phyloP scores from a whole-genome alignment of 1,140 invertebrate genomes.

The Eupeodes corollae region DNA sequence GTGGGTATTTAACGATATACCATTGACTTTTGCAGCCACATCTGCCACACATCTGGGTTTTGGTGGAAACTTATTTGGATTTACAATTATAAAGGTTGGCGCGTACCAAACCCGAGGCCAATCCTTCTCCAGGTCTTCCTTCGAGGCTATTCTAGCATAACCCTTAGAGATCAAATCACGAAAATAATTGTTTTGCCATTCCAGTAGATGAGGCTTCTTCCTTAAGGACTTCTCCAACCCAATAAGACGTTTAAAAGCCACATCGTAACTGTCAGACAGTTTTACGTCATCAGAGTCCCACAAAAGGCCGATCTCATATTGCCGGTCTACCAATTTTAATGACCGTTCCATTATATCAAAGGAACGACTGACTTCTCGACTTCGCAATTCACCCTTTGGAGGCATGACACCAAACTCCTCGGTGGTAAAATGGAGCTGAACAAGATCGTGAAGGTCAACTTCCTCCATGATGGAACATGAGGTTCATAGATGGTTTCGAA shows the following conservation, averaged over 20 bases:
- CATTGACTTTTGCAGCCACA: constrained; percentile 10
- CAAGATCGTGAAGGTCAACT: no score
- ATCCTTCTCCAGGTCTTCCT: neutral
- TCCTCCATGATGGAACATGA: no score
- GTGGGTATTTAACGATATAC: neutral
- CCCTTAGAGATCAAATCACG: neutral
- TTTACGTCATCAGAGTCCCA: constrained; percentile 2
- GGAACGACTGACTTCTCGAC: no score
- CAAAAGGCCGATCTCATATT: constrained; percentile 4
- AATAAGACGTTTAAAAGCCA: constrained; percentile 3
- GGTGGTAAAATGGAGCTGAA: no score
- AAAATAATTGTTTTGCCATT: neutral
- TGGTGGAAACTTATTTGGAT: constrained; percentile 12
- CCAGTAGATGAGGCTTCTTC: neutral
- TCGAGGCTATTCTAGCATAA: neutral
- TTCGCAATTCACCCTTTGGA: no score
- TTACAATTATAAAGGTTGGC: constrained; percentile 16
- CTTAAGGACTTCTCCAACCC: neutral
- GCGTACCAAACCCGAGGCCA: constrained; percentile 11
- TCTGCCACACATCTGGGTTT: constrained; percentile 18
- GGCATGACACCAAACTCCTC: no score
- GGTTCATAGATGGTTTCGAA: no score
- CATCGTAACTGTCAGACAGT: neutral
- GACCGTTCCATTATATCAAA: no score
- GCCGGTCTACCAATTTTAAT: neutral